Evolutionary conservation across 2,113 vertebrate species (phyloP), one percentile per base, ranked within the genome.

Genomic region (Coturnix japonica): DNA sequence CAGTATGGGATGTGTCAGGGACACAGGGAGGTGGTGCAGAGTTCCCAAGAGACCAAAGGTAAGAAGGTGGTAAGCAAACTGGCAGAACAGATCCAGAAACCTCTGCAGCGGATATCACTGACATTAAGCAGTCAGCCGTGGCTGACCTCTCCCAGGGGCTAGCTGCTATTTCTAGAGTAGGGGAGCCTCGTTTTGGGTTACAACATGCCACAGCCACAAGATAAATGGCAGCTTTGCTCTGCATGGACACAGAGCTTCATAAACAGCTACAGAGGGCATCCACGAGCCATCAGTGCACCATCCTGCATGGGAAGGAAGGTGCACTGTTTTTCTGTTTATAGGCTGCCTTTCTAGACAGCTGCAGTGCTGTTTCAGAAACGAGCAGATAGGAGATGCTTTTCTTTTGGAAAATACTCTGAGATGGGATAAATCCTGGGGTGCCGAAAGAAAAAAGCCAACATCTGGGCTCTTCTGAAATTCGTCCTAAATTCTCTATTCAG

Each of bases 1-100:
- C 61, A 1, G 0, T 49, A 41, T 0, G 0, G 49, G 7, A 6
- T 23, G 47, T 20, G 30, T 19, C 66, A 67, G 61, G 3, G 2
- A 5, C 2, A 3, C 1, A 18, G 7, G 31, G n/a, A 76, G 25
- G 10, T 5, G 26, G 60, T 16, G 17, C 22, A 85, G 35, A 89
- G 8, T 4, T 60, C 66, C 72, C 6, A 39, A 44, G 67, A 85
- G 18, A 39, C 1, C 0, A 0, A 64, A 37, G 57, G 78, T 33
- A 21, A 53, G 63, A 87, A n/a, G 59, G 53, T 2, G 3, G n/a
- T 19, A 43, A 86, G 61, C 47, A 79, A 18, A 11, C 33, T 75
- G 74, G 31, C 31, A 74, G 64, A 25, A 46, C 46, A 53, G 41
- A 30, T 85, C 44, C 88, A 60, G 56, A 74, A 94, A 47, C 46